Base-by-base conservation (phyloP, 2,797 vertebrate genomes). In the Heliangelus exortis region DNA sequence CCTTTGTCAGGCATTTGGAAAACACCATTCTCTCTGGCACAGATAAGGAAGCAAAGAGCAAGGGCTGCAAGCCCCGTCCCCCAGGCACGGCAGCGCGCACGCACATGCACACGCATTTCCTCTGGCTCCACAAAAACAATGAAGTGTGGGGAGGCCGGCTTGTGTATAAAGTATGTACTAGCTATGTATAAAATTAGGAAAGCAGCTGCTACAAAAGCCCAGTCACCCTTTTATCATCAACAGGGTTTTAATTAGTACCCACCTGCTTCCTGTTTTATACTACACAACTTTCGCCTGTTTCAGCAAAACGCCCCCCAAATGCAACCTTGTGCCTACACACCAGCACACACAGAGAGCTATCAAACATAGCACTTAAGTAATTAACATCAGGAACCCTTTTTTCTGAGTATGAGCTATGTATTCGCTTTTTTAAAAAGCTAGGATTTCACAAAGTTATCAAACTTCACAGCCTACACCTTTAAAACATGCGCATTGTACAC, bases 181-280 rank as follows among this genome's bases (percentile, higher is more conserved):
- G 89, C 58, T 94, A 95, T 86, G 87, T 97, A 97, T 96, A 97
- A 96, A 97, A 97, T 96, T 88, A 96, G 97, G 96, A 97, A 97
- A 85, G 85, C 97, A 98, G 97, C 97, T 98, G 97, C 91, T 96
- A 95, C 95, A 90, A 95, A 94, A 96, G 90, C 92, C 94, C 97
- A 95, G 95, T 96, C 97, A 96, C 51, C 83, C 96, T 97, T 98
- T 96, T 92, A 96, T 95, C 87, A 97, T 95, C 96, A 97, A 97
- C 97, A 97, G 66, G 92, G 94, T 97, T 98, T 97, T 97, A 98
- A 98, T 98, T 97, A 98, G 97, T 61, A 96, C 95, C 97, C 98
- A 98, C 97, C 97, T 98, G 98, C 97, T 98, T 98, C 97, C 98
- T 98, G 97, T 97, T 97, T 96, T 90, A 97, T 57, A 87, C 91